Percentiles rank a stretch among this genome's conserved stretches.
Evolutionary conservation across 2,888 invertebrate species (phyloP).

Genomic region (Amphipoea oculea): DNA sequence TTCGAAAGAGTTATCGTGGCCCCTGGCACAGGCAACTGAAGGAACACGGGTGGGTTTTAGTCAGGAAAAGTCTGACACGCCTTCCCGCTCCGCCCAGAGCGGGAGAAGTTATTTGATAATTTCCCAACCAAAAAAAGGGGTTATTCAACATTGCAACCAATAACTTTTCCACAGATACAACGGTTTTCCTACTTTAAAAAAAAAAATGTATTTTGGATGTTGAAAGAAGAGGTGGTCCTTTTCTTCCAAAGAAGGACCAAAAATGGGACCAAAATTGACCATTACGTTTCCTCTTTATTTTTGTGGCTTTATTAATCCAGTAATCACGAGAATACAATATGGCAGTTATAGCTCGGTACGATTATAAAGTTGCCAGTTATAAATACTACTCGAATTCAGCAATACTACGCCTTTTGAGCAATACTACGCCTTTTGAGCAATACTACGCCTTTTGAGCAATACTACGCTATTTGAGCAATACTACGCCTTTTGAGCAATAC

Average conservation of each 20-base stretch:
- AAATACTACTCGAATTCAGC: conserved; percentile 1
- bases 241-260: neutral
- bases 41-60: no score
- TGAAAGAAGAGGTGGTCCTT: neutral
- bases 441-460: neutral
- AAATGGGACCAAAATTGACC: neutral
- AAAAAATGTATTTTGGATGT: no score
- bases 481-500: conserved; percentile 6
- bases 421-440: neutral
- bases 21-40: no score
- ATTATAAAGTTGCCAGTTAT: neutral
- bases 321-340: neutral
- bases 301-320: neutral
- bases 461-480: conserved; percentile 1
- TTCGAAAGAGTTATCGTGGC: no score
- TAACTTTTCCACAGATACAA: neutral
- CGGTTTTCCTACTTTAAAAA: no score
- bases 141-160: neutral
- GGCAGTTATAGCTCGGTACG: neutral
- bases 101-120: no score
- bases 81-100: no score
- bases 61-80: no score
- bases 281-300: neutral
- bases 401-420: neutral
- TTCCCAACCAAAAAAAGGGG: no score